Evolutionary conservation across 2,797 vertebrate species (phyloP).

Genomic region (Enteromius mattozi): DNA sequence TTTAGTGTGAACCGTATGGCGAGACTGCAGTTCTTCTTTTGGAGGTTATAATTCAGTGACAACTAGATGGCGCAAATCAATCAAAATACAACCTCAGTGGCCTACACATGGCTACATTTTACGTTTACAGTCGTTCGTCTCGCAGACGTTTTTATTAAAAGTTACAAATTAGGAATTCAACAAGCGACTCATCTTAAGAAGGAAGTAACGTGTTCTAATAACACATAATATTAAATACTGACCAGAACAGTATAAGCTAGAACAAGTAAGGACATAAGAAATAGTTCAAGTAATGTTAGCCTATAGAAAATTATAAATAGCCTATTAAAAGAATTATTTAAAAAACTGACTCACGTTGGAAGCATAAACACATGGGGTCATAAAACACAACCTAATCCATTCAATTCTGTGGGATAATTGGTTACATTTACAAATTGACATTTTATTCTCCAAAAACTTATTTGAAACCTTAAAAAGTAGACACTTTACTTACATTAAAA

Average conservation of each 20-base stretch:
- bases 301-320: not conserved
- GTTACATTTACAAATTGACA: not conserved
- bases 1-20: not conserved
- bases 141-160: not conserved
- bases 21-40: not conserved
- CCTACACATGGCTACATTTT: not conserved
- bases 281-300: not conserved
- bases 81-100: not conserved
- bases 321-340: not conserved
- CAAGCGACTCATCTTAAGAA: not conserved
- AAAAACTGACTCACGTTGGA: not conserved
- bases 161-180: not conserved
- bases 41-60: not conserved
- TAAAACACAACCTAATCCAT: not conserved
- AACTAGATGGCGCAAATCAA: conserved; percentile 30
- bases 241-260: not conserved
- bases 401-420: not conserved
- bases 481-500: no score
- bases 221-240: not conserved
- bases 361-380: not conserved
- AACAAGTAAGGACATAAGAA: not conserved
- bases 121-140: not conserved
- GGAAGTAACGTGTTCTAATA: not conserved
- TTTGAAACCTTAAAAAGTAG: no score
- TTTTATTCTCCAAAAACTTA: no score